These are phyloP conservation scores for Medauroidea extradentata DNA, from an alignment of 1,140 invertebrate species.

Conservation along the genomic window DNA sequence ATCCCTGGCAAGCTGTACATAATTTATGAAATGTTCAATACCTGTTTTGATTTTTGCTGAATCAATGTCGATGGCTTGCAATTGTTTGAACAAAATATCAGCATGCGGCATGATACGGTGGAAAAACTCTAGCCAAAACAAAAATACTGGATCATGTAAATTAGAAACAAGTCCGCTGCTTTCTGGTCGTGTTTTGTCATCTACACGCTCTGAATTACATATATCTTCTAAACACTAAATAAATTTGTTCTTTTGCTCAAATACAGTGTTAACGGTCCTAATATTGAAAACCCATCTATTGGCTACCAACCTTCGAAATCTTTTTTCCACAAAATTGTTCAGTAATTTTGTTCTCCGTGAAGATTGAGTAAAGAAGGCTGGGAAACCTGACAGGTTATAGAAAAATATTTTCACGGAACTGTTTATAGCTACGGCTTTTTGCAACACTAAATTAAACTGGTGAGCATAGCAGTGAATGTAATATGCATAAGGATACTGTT, in stretches of 20 bases:
- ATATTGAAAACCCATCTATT: conserved; percentile 19
- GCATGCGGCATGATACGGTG: conserved; percentile 23
- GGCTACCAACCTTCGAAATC: conserved; percentile 9
- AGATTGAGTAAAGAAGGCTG: conserved; percentile 20
- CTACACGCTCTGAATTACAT: conserved; percentile 6
- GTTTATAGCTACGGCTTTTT: conserved; percentile 28
- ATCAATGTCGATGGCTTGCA: conserved; percentile 18
- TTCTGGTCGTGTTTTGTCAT: conserved; percentile 1
- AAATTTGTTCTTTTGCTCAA: conserved; percentile 18
- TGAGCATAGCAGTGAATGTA: conserved; percentile 40
- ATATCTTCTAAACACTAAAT: conserved; percentile 16
- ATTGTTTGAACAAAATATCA: conserved; percentile 23
- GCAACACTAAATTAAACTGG: conserved; percentile 35
- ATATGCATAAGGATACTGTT: conserved; percentile 30
- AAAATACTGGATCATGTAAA: conserved; percentile 19
- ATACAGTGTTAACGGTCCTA: conserved; percentile 9
- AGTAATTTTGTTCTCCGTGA: conserved; percentile 6
- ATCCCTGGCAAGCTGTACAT: conserved; percentile 2
- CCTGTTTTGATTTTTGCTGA: conserved; percentile 15
- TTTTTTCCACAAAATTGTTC: conserved; percentile 8
- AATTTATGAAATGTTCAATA: conserved; percentile 20
- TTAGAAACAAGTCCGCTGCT: conserved; percentile 15
- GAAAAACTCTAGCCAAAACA: conserved; percentile 24
- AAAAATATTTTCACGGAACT: conserved; percentile 32
- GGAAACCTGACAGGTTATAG: conserved; percentile 9